phyloP scores from a whole-genome alignment of 2,797 vertebrate genomes.

The Mus caroli region DNA sequence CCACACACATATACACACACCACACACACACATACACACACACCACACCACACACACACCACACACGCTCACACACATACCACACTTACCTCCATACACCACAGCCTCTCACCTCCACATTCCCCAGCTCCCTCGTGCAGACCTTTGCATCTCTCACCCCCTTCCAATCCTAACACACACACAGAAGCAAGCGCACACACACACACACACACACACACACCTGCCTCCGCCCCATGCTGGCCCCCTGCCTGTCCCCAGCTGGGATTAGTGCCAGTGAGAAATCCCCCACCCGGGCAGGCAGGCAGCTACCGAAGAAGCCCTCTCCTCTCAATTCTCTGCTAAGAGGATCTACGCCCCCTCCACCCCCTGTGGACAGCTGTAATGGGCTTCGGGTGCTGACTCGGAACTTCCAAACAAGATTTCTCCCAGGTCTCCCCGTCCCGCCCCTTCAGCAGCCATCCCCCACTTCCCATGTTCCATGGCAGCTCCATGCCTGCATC shows the following conservation, averaged over 20 bases:
- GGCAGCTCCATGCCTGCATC: not conserved
- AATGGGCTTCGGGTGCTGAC: constrained; percentile 87
- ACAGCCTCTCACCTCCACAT: not conserved
- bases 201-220: not conserved
- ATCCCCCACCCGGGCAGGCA: constrained; percentile 49
- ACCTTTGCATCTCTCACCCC: not conserved
- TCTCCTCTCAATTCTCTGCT: constrained; percentile 47
- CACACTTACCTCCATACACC: rapidly evolving
- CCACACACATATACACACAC: too few relatives aligned
- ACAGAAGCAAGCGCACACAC: not conserved
- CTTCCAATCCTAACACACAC: not conserved
- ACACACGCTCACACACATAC: not conserved
- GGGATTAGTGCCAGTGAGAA: constrained; percentile 74
- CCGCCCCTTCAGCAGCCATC: constrained; percentile 55
- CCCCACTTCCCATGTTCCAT: constrained; percentile 85
- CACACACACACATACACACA: not conserved
- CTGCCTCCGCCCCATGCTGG: not conserved
- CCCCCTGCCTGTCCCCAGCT: constrained; percentile 27
- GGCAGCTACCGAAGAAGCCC: not conserved
- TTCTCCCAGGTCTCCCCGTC: constrained; percentile 85
- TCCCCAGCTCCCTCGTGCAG: not conserved
- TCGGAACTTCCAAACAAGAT: constrained; percentile 88
- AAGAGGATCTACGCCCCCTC: constrained; percentile 74
- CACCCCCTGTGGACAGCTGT: constrained; percentile 81
- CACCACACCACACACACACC: not conserved